These are phyloP conservation scores for Macrotis lagotis DNA, from an alignment of 2,113 vertebrate species.

Conservation along the genomic window DNA sequence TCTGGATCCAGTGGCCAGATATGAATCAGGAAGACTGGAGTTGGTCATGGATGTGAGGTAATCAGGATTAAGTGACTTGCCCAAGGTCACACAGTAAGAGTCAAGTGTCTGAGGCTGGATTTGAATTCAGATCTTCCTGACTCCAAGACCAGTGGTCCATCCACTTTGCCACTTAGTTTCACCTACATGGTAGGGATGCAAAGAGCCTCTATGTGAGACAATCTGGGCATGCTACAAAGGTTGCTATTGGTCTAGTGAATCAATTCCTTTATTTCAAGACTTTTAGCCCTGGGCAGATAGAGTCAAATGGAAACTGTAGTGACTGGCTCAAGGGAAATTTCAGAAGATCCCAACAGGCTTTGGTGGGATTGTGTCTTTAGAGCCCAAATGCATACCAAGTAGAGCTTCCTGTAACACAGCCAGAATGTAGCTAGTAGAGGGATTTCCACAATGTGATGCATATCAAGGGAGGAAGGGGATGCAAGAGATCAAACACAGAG, in stretches of 20 bases:
- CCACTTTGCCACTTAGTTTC: too few relatives aligned
- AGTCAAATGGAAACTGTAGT: neutral
- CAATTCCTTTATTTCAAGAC: neutral
- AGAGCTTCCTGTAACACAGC: neutral
- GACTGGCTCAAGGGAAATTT: neutral
- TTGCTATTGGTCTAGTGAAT: neutral
- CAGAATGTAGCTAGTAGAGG: neutral
- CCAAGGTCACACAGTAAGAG: too few relatives aligned
- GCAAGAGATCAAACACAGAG: neutral
- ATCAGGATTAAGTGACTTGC: too few relatives aligned
- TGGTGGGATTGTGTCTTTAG: neutral
- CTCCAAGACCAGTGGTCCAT: too few relatives aligned
- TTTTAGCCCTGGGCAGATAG: neutral
- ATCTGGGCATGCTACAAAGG: neutral
- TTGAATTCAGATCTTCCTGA: too few relatives aligned
- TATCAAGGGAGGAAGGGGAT: neutral
- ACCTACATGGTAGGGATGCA: neutral
- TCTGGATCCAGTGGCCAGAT: too few relatives aligned
- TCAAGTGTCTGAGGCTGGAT: too few relatives aligned
- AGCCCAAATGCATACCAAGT: neutral
- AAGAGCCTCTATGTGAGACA: neutral
- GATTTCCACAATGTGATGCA: neutral
- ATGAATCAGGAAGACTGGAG: too few relatives aligned
- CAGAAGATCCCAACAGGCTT: too few relatives aligned
- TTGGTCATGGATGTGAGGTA: too few relatives aligned